Percentiles rank a stretch among this genome's conserved stretches.
Evolutionary conservation across 2,113 vertebrate species (phyloP).

Genomic region (Ptilonorhynchus violaceus): DNA sequence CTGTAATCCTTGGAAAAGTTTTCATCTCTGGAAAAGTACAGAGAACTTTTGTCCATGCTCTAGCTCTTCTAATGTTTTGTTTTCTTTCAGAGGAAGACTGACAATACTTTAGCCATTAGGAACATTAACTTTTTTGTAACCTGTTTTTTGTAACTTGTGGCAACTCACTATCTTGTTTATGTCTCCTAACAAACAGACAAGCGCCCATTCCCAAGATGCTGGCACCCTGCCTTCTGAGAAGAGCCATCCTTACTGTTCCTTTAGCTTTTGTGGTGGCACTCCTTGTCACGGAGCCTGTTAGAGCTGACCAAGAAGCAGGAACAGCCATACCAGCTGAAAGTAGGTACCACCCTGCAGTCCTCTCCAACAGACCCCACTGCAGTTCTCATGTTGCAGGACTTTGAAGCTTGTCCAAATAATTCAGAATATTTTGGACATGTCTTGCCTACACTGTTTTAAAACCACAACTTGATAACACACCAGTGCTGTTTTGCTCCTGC

Average conservation of each 20-base stretch:
- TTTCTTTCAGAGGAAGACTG: not conserved
- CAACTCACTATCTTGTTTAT: not conserved
- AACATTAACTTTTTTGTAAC: not conserved
- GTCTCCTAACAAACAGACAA: not conserved
- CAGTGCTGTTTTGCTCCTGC: not conserved
- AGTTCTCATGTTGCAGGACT: not conserved
- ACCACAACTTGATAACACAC: not conserved
- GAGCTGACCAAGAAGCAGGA: slow-evolving; percentile 78
- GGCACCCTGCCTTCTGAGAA: slow-evolving; percentile 21
- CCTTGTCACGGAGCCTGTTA: slow-evolving; percentile 54
- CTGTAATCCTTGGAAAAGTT: not conserved
- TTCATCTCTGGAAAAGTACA: not conserved
- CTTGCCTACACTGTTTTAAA: not conserved
- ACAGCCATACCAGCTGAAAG: slow-evolving; percentile 92
- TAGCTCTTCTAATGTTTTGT: not conserved
- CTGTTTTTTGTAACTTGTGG: too few relatives aligned
- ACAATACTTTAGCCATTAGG: not conserved
- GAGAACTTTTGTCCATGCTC: not conserved
- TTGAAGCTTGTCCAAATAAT: not conserved
- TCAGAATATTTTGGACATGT: not conserved
- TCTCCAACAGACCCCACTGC: not conserved
- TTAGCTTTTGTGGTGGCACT: slow-evolving; percentile 72
- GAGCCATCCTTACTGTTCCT: slow-evolving; percentile 34
- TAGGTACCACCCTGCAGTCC: slow-evolving; percentile 55
- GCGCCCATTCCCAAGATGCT: slow-evolving; percentile 34